Percentiles rank a stretch among this genome's conserved stretches.
Evolutionary conservation across 2,113 vertebrate species (phyloP).

Genomic region (Ptychochromis oligacanthus): DNA sequence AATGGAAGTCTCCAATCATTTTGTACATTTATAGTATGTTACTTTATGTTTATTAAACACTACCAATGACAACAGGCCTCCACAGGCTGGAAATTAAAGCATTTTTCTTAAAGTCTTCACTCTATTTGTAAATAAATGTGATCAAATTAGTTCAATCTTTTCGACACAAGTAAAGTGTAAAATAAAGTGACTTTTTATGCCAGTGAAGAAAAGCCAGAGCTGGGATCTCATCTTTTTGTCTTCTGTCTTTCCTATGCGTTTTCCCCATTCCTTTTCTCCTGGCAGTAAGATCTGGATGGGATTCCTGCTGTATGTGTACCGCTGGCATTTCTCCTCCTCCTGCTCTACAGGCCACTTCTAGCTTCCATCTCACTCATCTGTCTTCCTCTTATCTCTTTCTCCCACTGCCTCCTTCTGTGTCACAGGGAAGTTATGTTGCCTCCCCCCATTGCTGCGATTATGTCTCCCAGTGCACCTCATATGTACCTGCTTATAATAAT

Average conservation of each 20-base stretch:
- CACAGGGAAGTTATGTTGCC: slow-evolving; percentile 6
- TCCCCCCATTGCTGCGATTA: slow-evolving; percentile 15
- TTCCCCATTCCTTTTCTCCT: slow-evolving; percentile 2
- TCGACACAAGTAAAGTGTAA: background rate
- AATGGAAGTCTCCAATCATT: background rate
- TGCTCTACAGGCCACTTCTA: slow-evolving; percentile 15
- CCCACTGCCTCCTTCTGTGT: slow-evolving; percentile 12
- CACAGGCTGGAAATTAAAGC: background rate
- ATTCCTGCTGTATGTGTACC: slow-evolving; percentile 24
- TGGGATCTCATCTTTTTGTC: background rate
- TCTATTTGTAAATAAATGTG: background rate
- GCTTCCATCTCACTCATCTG: slow-evolving; percentile 50
- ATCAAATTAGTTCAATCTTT: background rate
- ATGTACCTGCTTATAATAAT: too few species aligned
- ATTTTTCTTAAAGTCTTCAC: background rate
- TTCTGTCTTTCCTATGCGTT: background rate
- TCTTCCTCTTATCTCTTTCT: slow-evolving; percentile 37
- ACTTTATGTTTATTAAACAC: background rate
- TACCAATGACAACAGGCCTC: background rate
- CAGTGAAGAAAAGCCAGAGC: background rate
- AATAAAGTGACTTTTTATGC: background rate
- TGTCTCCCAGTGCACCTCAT: slow-evolving; percentile 24
- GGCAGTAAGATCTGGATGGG: slow-evolving; percentile 30
- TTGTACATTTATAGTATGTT: background rate
- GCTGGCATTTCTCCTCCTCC: slow-evolving; percentile 22